Evolutionary conservation across 2,888 invertebrate species (phyloP), one percentile per base, ranked within the genome.

Genomic region (Nomada fabriciana): DNA sequence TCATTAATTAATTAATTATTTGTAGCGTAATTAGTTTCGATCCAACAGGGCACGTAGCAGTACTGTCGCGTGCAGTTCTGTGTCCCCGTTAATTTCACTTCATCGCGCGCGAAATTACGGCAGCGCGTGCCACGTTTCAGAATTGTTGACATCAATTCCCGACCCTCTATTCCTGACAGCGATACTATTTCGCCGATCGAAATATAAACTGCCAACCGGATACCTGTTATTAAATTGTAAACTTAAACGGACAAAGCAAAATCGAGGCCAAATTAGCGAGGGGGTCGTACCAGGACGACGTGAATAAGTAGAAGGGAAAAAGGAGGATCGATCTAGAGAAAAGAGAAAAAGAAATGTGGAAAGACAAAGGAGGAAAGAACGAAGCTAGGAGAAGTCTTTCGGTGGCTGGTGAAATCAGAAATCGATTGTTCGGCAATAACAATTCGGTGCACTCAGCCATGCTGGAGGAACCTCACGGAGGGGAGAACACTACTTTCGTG

Each of bases 361-460:
- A n/a, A n/a, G 64, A 55, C 60, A 70, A 55, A 74, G 59, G 52
- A 59, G 57, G 47, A 23, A 52, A 67, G 67, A 25, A 43, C 23
- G 43, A 55, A 63, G 55, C 76, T 70, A 29, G 52, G 60, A 75
- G 73, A 71, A 78, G 82, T 79, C 78, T 85, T 85, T 83, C 78
- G 78, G 64, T 77, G 81, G 72, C 64, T 76, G 79, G 52, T 55
- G 72, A 83, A 88, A 88, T 88, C 88, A 88, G 88, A 88, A 88
- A 88, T 88, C 88, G 88, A 88, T 88, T 86, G 90, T 87, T 84
- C 85, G 88, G 88, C 90, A 91, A 91, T 91, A 91, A 90, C 89
- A 89, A 91, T 91, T 88, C 88, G 88, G 88, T 88, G 89, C 90
- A 88, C 88, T 89, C 88, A 89, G 81, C 84, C 80, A 61, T 67